Percentiles rank a stretch among this genome's conserved stretches.
These are phyloP conservation scores for Theretra japonica DNA, from an alignment of 2,888 invertebrate species.

Conservation along the genomic window DNA sequence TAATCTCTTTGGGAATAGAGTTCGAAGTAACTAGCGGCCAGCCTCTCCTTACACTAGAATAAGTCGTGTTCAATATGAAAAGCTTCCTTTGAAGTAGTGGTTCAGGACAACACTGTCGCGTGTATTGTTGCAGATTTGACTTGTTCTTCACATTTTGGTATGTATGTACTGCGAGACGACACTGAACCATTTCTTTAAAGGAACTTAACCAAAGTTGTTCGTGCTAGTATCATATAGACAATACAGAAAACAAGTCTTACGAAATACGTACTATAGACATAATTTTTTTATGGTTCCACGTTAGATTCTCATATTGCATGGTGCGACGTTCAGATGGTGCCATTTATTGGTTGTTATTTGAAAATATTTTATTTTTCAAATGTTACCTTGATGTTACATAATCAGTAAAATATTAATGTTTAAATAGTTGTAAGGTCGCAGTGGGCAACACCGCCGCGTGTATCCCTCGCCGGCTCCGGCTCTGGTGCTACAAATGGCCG, in stretches of 20 bases:
- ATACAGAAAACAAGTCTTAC: slow-evolving; percentile 34
- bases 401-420: slow-evolving; percentile 26
- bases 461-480: not conserved
- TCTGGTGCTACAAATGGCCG: not conserved
- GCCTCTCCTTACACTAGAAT: slow-evolving; percentile 18
- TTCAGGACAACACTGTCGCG: not conserved
- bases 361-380: slow-evolving; percentile 68
- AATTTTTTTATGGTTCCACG: slow-evolving; percentile 50
- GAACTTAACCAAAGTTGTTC: slow-evolving; percentile 22
- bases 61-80: slow-evolving; percentile 14
- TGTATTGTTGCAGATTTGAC: not conserved
- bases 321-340: slow-evolving; percentile 79
- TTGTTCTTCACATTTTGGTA: too few species aligned
- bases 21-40: slow-evolving; percentile 25
- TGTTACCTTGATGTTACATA: slow-evolving; percentile 63
- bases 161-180: not conserved
- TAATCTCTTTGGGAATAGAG: slow-evolving; percentile 15
- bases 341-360: slow-evolving; percentile 81
- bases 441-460: not conserved
- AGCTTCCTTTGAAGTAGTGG: slow-evolving; percentile 15
- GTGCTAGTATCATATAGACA: slow-evolving; percentile 32
- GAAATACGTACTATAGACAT: slow-evolving; percentile 42
- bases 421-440: slow-evolving; percentile 39
- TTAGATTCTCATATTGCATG: slow-evolving; percentile 53
- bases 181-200: slow-evolving; percentile 13